Conservation (phyloP, 2,797 vertebrate species). For the Cossypha dichroa region DNA sequence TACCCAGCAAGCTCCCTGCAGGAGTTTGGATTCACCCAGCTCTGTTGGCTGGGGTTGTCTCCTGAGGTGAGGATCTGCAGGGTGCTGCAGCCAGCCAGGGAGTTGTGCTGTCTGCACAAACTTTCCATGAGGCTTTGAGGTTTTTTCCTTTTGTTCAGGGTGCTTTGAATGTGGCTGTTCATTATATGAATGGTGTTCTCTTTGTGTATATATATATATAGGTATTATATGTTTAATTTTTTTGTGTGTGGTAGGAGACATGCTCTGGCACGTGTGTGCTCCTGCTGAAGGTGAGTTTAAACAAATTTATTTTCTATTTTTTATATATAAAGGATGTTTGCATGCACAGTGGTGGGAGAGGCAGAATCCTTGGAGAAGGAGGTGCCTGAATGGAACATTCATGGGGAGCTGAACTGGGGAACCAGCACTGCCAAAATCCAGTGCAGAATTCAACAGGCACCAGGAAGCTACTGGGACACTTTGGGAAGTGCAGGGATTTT, state of each 20-base stretch:
- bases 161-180: neutral
- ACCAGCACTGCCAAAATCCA: neutral
- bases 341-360: neutral
- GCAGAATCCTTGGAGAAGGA: neutral
- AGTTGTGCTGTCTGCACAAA: neutral
- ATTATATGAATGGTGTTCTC: neutral
- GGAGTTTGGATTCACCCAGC: neutral
- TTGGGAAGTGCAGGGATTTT: neutral
- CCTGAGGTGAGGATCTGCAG: neutral
- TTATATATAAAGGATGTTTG: neutral
- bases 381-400: neutral
- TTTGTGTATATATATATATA: too few species aligned
- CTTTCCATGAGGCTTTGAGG: neutral
- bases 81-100: neutral
- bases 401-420: neutral
- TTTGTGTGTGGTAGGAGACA: neutral
- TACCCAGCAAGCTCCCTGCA: neutral
- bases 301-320: neutral
- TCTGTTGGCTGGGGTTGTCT: neutral
- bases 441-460: neutral
- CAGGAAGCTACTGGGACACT: neutral
- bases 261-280: neutral
- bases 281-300: neutral
- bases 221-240: neutral
- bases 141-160: neutral